phyloP scores from a whole-genome alignment of 1,140 invertebrate genomes.

The Cepaea nemoralis region DNA sequence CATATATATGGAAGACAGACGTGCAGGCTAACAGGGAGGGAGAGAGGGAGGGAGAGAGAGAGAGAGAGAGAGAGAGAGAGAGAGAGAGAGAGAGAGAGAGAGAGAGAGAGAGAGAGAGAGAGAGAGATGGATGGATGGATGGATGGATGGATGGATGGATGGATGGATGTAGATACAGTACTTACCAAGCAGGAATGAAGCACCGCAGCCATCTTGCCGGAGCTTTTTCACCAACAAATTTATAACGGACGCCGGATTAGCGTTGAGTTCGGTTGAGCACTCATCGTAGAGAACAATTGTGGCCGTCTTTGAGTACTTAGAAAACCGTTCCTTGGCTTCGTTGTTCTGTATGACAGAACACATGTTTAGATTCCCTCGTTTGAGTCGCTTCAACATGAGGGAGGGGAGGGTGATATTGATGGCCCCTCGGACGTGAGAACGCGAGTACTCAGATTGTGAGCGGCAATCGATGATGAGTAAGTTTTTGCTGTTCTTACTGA shows the following conservation, averaged over 20 bases:
- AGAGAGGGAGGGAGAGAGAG: too few species aligned
- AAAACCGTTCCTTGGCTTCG: conserved; percentile 83
- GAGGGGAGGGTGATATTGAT: conserved; percentile 90
- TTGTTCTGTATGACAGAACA: conserved; percentile 86
- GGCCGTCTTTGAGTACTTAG: conserved; percentile 79
- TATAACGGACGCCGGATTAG: conserved; percentile 67
- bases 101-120: too few species aligned
- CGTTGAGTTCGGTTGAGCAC: conserved; percentile 69
- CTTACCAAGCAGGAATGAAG: conserved; percentile 85
- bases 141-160: too few species aligned
- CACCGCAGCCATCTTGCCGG: conserved; percentile 85
- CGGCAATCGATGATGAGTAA: conserved; percentile 86
- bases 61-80: not conserved
- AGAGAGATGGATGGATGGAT: too few species aligned
- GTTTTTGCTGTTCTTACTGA: conserved; percentile 46
- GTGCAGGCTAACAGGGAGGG: too few species aligned
- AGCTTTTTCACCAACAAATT: conserved; percentile 81
- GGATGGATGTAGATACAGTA: too few species aligned
- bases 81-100: not conserved
- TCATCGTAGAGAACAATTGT: conserved; percentile 84
- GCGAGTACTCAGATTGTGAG: conserved; percentile 81
- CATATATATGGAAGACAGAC: too few species aligned
- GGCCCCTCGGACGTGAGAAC: conserved; percentile 85
- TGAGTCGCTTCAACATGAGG: conserved; percentile 87
- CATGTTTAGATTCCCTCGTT: conserved; percentile 88